Conservation (phyloP, 2,888 invertebrate genomes). For the Ormyrus thymus region DNA sequence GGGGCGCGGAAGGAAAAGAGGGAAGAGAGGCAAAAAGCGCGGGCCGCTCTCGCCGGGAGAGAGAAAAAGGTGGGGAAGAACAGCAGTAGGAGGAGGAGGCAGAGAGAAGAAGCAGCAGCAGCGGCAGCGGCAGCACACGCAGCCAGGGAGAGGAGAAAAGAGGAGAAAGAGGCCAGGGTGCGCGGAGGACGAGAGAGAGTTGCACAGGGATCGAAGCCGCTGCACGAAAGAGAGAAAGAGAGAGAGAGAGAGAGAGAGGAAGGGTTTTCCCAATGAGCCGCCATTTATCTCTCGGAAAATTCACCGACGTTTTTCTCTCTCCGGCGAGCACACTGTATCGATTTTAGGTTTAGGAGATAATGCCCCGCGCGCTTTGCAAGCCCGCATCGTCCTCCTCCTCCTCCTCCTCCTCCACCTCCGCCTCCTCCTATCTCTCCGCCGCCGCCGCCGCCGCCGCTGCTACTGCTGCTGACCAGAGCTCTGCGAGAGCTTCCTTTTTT, state of each 20-base stretch:
- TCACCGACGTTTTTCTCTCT: conserved; percentile 67
- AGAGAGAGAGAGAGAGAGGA: conserved; percentile 57
- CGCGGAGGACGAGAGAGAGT: conserved; percentile 20
- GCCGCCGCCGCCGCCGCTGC: conserved; percentile 20
- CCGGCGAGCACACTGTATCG: conserved; percentile 63
- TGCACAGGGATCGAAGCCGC: conserved; percentile 48
- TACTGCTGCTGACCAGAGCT: conserved; percentile 49
- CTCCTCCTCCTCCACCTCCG: conserved; percentile 30
- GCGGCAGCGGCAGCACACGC: conserved; percentile 51
- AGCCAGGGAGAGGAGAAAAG: conserved; percentile 30
- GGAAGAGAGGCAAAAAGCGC: conserved; percentile 58
- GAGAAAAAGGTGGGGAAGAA: conserved; percentile 45
- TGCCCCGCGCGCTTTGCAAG: conserved; percentile 61
- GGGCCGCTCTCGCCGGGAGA: conserved; percentile 17
- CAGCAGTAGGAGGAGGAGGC: conserved; percentile 49
- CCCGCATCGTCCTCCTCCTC: conserved; percentile 54
- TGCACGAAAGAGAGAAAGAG: conserved; percentile 35
- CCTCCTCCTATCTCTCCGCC: neutral
- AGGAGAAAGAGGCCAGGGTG: conserved; percentile 23
- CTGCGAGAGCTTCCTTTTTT: conserved; percentile 41
- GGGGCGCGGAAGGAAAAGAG: conserved; percentile 40
- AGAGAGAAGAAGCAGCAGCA: conserved; percentile 55
- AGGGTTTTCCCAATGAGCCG: conserved; percentile 67
- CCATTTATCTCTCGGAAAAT: conserved; percentile 69
- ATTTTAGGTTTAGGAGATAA: conserved; percentile 69